Evolutionary conservation across 2,888 invertebrate species (phyloP).

Genomic region (Drosophila ochracea): DNA sequence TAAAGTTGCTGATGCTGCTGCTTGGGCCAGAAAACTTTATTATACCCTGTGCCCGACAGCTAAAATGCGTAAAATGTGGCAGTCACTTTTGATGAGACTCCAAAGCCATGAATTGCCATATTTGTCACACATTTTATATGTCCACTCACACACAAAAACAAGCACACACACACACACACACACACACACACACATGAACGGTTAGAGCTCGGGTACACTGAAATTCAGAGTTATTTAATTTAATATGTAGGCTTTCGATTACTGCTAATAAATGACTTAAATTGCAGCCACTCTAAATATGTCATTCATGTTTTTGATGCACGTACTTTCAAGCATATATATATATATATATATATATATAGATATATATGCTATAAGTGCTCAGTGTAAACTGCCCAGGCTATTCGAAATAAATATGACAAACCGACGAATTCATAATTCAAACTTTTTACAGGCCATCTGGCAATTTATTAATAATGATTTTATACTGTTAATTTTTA

Average conservation of each 20-base stretch:
- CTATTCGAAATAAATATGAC: no score
- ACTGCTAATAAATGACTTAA: not conserved
- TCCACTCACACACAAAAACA: not conserved
- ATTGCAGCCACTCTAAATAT: not conserved
- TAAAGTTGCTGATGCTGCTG: constrained; percentile 55
- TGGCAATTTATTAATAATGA: not conserved
- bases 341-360: no score
- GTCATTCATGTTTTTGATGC: not conserved
- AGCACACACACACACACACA: not conserved
- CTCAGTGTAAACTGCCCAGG: no score
- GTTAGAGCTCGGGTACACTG: not conserved
- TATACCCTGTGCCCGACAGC: constrained; percentile 2
- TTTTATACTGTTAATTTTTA: not conserved
- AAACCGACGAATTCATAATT: not conserved
- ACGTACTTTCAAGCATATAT: not conserved
- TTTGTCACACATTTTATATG: constrained; percentile 9
- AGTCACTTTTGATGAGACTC: constrained; percentile 4
- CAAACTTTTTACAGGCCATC: not conserved
- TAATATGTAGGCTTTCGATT: constrained; percentile 12
- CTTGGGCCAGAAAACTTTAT: constrained; percentile 36
- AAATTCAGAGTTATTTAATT: constrained; percentile 1
- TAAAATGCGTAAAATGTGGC: constrained; percentile 9
- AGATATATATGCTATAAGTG: no score
- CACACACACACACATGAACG: not conserved
- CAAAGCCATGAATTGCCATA: constrained; percentile 4